A percentile compares a stretch with the other conserved stretches of the same genome.
Evolutionary conservation across 2,888 invertebrate species (phyloP).

Genomic region (Drosophila pseudotakahashii): DNA sequence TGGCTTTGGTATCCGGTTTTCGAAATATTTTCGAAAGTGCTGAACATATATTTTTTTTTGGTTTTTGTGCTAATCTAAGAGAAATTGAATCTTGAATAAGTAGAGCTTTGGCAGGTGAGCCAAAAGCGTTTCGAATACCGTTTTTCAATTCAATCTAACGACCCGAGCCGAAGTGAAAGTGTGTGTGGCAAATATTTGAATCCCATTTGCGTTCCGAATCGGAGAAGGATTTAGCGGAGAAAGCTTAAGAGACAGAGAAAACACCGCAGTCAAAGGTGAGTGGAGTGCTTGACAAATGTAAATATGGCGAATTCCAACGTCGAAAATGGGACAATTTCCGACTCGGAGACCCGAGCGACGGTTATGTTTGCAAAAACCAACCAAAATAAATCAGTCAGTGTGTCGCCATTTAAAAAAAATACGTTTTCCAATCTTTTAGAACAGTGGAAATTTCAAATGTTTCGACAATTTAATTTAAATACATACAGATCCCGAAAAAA

Average conservation of each 20-base stretch:
- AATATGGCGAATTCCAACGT: slow-evolving; percentile 19
- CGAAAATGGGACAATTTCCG: not conserved
- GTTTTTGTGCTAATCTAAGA: slow-evolving; percentile 25
- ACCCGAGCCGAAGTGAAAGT: slow-evolving; percentile 24
- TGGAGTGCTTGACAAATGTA: slow-evolving; percentile 40
- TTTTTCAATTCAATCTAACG: slow-evolving; percentile 1
- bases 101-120: slow-evolving; percentile 14
- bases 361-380: not conserved
- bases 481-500: no score
- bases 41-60: slow-evolving; percentile 19
- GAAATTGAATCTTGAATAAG: slow-evolving; percentile 6
- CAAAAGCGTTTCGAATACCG: slow-evolving; percentile 19
- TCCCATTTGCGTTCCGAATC: slow-evolving; percentile 11
- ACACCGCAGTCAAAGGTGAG: slow-evolving; percentile 35
- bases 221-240: slow-evolving; percentile 23
- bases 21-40: slow-evolving; percentile 24
- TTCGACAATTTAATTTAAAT: no score
- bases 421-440: not conserved
- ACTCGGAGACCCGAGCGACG: not conserved
- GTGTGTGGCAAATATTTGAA: slow-evolving; percentile 21
- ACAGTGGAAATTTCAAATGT: not conserved
- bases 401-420: not conserved
- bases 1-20: slow-evolving; percentile 10
- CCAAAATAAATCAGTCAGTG: no score
- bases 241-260: slow-evolving; percentile 17